Evolutionary conservation across 2,113 vertebrate genomes (phyloP).

Genomic region (Amazona vittata): DNA sequence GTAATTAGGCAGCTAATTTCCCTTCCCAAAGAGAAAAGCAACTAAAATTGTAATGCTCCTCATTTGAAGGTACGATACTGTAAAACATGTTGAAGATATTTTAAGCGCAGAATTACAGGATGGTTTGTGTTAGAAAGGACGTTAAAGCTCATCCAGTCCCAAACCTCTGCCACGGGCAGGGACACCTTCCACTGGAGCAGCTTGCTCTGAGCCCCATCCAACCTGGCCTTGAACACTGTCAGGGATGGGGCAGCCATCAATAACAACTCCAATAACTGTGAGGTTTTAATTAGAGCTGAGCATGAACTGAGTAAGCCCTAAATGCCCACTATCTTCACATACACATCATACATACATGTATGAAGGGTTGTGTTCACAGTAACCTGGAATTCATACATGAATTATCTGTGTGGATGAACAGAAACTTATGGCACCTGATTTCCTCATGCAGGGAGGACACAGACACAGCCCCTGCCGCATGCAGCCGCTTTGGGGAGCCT

Average conservation of each 20-base stretch:
- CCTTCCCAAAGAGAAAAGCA: neutral
- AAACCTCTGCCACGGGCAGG: no score
- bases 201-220: neutral
- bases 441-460: neutral
- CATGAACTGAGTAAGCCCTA: neutral
- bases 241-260: neutral
- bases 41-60: neutral
- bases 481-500: neutral
- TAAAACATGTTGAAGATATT: slow-evolving; percentile 6
- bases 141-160: neutral
- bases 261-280: slow-evolving; percentile 10
- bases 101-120: neutral
- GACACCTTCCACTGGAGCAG: neutral
- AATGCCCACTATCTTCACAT: neutral
- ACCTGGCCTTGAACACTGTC: neutral
- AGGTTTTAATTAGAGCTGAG: slow-evolving; percentile 54
- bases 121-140: neutral
- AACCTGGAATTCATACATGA: slow-evolving; percentile 7
- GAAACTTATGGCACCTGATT: neutral
- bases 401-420: slow-evolving; percentile 36
- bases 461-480: neutral
- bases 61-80: neutral
- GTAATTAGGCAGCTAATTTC: slow-evolving; percentile 60
- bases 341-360: accelerated
- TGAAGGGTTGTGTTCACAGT: slow-evolving; percentile 7